Conservation (phyloP, 2,888 invertebrate species). For the Rugalucina vietnamica region DNA sequence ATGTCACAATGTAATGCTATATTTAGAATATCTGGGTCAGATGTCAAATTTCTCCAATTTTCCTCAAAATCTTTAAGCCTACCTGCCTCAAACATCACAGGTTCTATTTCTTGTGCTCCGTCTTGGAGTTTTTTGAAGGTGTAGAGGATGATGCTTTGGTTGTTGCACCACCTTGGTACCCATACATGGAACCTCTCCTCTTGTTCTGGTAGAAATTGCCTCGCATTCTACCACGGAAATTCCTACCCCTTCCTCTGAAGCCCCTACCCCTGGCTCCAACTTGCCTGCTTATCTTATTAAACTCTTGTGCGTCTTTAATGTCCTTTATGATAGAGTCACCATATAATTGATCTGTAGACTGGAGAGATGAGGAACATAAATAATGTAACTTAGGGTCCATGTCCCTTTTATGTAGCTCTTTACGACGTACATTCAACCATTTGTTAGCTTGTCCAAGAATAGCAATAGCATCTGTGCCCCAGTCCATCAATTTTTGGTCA, state of each 20-base stretch:
- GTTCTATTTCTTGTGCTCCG: slow-evolving; percentile 2
- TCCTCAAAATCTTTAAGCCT: slow-evolving; percentile 11
- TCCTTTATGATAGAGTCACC: neutral
- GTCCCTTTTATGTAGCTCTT: neutral
- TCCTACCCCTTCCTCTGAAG: neutral
- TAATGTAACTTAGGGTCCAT: no score
- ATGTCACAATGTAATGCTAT: neutral
- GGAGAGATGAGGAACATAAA: neutral
- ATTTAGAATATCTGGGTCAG: neutral
- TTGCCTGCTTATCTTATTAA: neutral
- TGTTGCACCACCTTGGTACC: neutral
- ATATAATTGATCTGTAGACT: neutral
- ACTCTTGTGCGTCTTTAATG: neutral
- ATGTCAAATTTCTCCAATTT: slow-evolving; percentile 2
- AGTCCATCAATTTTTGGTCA: neutral
- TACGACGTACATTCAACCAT: neutral
- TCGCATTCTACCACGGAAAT: neutral
- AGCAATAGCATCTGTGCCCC: slow-evolving; percentile 9
- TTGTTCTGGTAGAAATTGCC: neutral
- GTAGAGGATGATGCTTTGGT: neutral
- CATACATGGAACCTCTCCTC: neutral
- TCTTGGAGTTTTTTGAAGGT: neutral
- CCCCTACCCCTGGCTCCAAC: neutral
- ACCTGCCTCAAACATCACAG: neutral
- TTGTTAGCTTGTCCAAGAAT: slow-evolving; percentile 16